Evolutionary conservation across 1,140 invertebrate genomes (phyloP), one percentile per base, ranked within the genome.

Genomic region (Delia radicum): DNA sequence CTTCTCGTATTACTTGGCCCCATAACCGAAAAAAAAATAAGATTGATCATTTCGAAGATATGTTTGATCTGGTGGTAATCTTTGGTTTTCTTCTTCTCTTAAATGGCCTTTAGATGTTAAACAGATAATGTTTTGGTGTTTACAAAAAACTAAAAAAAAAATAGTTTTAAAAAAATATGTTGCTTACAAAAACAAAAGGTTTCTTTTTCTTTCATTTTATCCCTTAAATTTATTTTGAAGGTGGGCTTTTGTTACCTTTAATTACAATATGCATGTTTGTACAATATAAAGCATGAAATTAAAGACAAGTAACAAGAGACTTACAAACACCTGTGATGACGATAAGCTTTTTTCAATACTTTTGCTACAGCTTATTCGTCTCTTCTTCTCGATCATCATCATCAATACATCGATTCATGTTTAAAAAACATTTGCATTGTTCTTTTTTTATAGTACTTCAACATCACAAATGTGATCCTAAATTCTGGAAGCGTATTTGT

Each of bases 301-400:
- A 69, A 69, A 69, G 65, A 69, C 65, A 69, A 69, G 65, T 69
- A 69, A 69, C 65, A 69, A 69, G 65, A 69, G 65, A n/a, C 65
- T 69, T 33, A 69, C 65, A 69, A 69, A 69, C 65, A 69, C 65
- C 65, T 69, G 65, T 69, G 65, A 69, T 69, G 65, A 37, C 65
- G 65, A 69, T 69, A 69, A 69, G 65, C 65, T 69, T 69, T 69
- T 69, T 65, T 65, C 26, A 27, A 13, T 62, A 24, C n/a, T 63
- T 63, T 15, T 61, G 55, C 18, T n/a, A n/a, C n/a, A n/a, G n/a
- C n/a, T n/a, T n/a, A n/a, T n/a, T n/a, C n/a, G n/a, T n/a, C n/a
- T n/a, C n/a, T n/a, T 15, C 37, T 42, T 15, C 37, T 42, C 37
- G n/a, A 13, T 1, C 37, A 42, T 42, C 37, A 13, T 1, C 37